Evolutionary conservation across 1,140 invertebrate genomes (phyloP), one percentile per base, ranked within the genome.

Genomic region (Acyrthosiphon pisum): DNA sequence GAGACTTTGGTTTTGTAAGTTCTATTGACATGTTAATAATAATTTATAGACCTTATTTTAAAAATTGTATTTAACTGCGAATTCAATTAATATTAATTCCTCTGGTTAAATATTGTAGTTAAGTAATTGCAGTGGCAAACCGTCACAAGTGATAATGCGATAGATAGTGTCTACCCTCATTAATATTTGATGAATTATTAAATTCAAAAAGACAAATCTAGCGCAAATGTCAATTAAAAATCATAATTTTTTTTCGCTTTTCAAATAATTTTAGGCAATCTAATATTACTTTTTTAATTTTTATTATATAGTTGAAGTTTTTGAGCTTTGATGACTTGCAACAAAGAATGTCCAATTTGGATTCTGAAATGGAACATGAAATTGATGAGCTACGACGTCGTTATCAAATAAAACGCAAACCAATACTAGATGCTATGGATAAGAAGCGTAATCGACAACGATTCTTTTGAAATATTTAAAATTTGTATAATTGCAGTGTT

Each of bases 381-480:
- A 99, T 99, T 93, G 98, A 99, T 94, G 98, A 99, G 95, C 96
- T 99, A 60, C 97, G 98, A 94, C 96, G 97, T 94, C 97, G 99
- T 94, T 99, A 99, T 96, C 98, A 99, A 96, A 98, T 98, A 89
- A 99, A 99, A 96, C 96, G 99, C 93, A 98, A 99, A 95, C 99
- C 99, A 92, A 99, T 99, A 95, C 96, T 99, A 93, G 99, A 99
- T 96, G 99, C 99, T 94, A 99, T 99, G 96, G 98, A 99, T 95
- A 97, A 98, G 93, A 99, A 99, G 95, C 97, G 98, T 94, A 99
- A 99, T n/a, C 96, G 98, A 94, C 98, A 99, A 95, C 98, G 99
- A 95, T 99, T 99, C 95, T 99, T 99, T 96, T 98, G 26, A 94
- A 76, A 68, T 48, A 44, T 81, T 81, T 50, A 91, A 46, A 37